These are phyloP conservation scores for Drosophila kanekoi DNA, from an alignment of 2,888 invertebrate genomes.

Conservation along the genomic window DNA sequence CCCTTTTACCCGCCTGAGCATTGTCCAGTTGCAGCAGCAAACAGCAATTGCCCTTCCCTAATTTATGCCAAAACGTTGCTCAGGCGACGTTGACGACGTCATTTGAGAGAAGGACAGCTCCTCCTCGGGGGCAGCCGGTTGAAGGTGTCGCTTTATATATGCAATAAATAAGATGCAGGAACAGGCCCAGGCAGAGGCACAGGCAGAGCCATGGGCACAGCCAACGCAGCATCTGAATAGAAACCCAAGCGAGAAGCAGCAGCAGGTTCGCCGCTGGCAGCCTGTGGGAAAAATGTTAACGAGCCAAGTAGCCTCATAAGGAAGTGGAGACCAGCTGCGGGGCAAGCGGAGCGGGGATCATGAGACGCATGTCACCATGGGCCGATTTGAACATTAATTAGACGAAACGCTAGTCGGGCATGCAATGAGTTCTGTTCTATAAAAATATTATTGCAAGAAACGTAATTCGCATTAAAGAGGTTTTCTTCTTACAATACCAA, in stretches of 20 bases:
- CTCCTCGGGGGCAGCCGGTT: conserved; percentile 29
- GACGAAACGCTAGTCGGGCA: background rate
- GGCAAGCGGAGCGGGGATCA: background rate
- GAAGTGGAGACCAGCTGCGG: background rate
- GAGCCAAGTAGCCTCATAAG: conserved; percentile 61
- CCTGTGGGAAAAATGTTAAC: conserved; percentile 74
- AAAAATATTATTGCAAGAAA: background rate
- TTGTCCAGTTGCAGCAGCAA: conserved; percentile 26
- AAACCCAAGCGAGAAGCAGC: conserved; percentile 15
- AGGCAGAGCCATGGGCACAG: conserved; percentile 5
- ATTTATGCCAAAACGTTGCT: conserved; percentile 76
- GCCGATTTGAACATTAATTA: conserved; percentile 12
- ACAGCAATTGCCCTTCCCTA: conserved; percentile 67
- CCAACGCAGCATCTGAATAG: conserved; percentile 11
- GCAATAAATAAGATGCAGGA: conserved; percentile 72
- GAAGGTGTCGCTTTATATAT: conserved; percentile 76
- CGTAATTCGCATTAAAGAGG: background rate
- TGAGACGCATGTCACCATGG: conserved; percentile 32
- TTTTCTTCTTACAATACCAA: too few relatives aligned
- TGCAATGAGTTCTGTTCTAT: background rate
- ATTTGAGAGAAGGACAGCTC: conserved; percentile 41
- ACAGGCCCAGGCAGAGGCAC: conserved; percentile 4
- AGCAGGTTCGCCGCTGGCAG: conserved; percentile 30
- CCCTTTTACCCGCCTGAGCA: background rate
- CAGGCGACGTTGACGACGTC: conserved; percentile 76